Percentiles rank a stretch among this genome's conserved stretches.
These are phyloP conservation scores for Drosophila tristis DNA, from an alignment of 1,140 invertebrate genomes.

Conservation along the genomic window DNA sequence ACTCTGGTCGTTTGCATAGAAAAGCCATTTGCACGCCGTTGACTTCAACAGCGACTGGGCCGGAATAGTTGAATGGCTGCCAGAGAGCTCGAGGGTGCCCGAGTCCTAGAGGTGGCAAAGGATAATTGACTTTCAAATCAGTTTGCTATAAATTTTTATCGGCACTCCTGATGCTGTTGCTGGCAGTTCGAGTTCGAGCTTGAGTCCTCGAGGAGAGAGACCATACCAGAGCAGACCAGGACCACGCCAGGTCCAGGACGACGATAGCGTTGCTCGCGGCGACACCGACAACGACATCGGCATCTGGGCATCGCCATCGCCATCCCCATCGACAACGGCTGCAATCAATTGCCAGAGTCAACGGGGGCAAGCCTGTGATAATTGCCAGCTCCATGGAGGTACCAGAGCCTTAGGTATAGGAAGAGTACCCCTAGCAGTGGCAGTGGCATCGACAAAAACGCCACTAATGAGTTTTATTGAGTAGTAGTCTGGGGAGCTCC, in stretches of 20 bases:
- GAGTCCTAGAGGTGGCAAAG: conserved; percentile 48
- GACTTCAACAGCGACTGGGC: conserved; percentile 55
- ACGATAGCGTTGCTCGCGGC: conserved; percentile 42
- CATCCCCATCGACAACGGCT: conserved; percentile 60
- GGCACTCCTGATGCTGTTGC: conserved; percentile 78
- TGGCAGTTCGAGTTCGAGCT: conserved; percentile 41
- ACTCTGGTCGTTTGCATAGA: conserved; percentile 70
- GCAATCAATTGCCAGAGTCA: conserved; percentile 82
- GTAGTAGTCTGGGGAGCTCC: conserved; percentile 47
- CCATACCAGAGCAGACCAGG: conserved; percentile 1
- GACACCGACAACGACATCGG: conserved; percentile 24
- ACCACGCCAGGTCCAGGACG: conserved; percentile 2
- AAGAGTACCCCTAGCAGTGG: conserved; percentile 11
- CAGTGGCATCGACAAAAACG: conserved; percentile 63
- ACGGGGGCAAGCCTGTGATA: conserved; percentile 74
- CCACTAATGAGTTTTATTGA: conserved; percentile 83
- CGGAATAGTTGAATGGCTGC: conserved; percentile 59
- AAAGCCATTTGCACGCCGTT: conserved; percentile 80
- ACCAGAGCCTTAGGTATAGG: not conserved
- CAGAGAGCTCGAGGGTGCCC: conserved; percentile 4
- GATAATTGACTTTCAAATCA: conserved; percentile 84
- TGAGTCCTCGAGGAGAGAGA: conserved; percentile 9
- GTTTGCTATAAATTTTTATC: conserved; percentile 84
- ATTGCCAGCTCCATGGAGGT: conserved; percentile 63
- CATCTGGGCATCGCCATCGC: conserved; percentile 23